phyloP scores from a whole-genome alignment of 1,140 invertebrate species.

The Nebria ingens region DNA sequence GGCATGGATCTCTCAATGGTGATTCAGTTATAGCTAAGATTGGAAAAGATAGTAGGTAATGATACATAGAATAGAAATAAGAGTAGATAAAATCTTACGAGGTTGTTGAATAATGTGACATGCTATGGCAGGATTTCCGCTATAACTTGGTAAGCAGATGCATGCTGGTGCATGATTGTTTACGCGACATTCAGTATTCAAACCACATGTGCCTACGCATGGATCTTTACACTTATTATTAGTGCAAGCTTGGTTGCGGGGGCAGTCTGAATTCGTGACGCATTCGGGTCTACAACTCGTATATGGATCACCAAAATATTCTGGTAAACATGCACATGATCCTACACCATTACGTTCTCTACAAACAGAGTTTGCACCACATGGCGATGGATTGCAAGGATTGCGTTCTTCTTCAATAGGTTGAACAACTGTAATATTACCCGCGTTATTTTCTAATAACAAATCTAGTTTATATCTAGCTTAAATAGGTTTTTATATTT shows the following conservation, averaged over 20 bases:
- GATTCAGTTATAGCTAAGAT: conserved; percentile 29
- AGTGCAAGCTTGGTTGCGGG: conserved; percentile 52
- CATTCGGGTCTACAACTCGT: conserved; percentile 62
- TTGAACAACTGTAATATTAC: conserved; percentile 25
- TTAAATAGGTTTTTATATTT: too few relatives aligned
- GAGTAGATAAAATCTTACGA: conserved; percentile 37
- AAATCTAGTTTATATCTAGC: too few relatives aligned
- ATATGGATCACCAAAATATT: conserved; percentile 65
- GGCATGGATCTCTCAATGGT: conserved; percentile 42
- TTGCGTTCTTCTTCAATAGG: conserved; percentile 28
- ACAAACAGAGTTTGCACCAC: conserved; percentile 67
- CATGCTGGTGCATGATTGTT: conserved; percentile 67
- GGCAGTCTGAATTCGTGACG: conserved; percentile 58
- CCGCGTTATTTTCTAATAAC: too few relatives aligned
- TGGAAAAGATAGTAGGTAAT: conserved; percentile 10
- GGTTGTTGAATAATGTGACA: conserved; percentile 41
- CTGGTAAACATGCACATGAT: conserved; percentile 57
- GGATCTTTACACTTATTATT: conserved; percentile 61
- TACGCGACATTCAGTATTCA: conserved; percentile 60
- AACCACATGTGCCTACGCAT: conserved; percentile 60
- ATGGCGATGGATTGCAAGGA: conserved; percentile 65
- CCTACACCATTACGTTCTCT: conserved; percentile 67
- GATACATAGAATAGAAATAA: conserved; percentile 1
- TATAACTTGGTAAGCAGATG: conserved; percentile 54
- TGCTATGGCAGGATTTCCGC: conserved; percentile 59